These are phyloP conservation scores for Platanista minor DNA, from an alignment of 2,113 vertebrate genomes.

Conservation along the genomic window DNA sequence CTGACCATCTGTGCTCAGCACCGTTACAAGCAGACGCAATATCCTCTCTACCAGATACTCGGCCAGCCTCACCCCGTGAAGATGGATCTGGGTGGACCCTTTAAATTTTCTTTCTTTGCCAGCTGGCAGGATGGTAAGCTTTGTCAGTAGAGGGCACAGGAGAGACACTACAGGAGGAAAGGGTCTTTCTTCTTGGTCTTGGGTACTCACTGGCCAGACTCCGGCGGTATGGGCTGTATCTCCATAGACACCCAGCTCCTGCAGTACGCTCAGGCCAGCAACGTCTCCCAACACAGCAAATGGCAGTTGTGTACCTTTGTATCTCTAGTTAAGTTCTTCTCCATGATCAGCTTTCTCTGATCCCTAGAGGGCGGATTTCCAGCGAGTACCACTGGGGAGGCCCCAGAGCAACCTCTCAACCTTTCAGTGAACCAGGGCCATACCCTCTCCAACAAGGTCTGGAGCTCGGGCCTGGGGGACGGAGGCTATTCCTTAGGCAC, in stretches of 20 bases:
- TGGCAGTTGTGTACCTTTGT: background rate
- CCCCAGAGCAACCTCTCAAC: background rate
- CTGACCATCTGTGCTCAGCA: background rate
- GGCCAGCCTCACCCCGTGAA: too few relatives aligned
- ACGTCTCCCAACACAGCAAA: background rate
- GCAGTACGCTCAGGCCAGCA: rapidly evolving
- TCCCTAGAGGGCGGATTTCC: background rate
- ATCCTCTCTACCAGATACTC: too few relatives aligned
- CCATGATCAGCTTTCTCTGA: background rate
- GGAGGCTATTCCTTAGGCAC: rapidly evolving
- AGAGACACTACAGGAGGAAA: background rate
- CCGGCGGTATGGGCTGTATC: background rate
- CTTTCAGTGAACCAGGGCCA: rapidly evolving
- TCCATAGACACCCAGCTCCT: background rate
- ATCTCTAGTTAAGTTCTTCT: background rate
- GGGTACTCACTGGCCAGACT: background rate
- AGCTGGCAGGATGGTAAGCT: background rate
- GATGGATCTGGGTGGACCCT: background rate
- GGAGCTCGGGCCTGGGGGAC: rapidly evolving
- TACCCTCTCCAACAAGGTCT: background rate
- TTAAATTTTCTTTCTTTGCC: background rate
- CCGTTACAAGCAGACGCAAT: background rate
- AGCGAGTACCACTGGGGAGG: background rate
- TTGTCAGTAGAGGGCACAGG: background rate
- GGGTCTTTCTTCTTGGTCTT: background rate